Conservation (phyloP, 2,888 invertebrate species). For the Rhamphomyia laevipes region DNA sequence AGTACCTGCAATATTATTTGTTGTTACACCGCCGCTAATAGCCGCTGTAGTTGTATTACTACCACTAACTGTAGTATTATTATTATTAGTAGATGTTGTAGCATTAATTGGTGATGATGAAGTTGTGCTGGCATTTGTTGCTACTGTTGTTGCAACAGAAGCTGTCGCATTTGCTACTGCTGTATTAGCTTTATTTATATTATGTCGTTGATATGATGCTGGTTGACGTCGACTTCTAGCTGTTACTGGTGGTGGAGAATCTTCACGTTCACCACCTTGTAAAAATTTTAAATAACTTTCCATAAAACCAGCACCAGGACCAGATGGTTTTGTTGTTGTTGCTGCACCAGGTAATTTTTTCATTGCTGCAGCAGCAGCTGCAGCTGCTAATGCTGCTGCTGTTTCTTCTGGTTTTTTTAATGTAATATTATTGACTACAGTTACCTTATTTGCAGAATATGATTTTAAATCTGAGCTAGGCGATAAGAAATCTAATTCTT, state of each 20-base stretch:
- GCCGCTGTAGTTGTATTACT: neutral
- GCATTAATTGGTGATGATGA: neutral
- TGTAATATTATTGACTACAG: slow-evolving; percentile 10
- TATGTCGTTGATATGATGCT: slow-evolving; percentile 1
- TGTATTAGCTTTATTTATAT: neutral
- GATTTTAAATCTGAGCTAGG: slow-evolving; percentile 36
- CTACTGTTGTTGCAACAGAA: slow-evolving; percentile 36
- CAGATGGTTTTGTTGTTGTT: slow-evolving; percentile 47
- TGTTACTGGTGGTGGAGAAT: slow-evolving; percentile 60
- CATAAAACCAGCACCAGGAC: slow-evolving; percentile 68
- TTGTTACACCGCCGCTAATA: slow-evolving; percentile 16
- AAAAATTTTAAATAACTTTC: slow-evolving; percentile 77
- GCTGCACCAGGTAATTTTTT: slow-evolving; percentile 40
- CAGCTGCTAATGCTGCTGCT: slow-evolving; percentile 26
- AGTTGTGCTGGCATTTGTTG: slow-evolving; percentile 40
- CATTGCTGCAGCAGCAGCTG: slow-evolving; percentile 26
- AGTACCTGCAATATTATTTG: slow-evolving; percentile 19
- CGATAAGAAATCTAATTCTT: slow-evolving; percentile 71
- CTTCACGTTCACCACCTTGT: slow-evolving; percentile 64
- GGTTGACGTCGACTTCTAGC: slow-evolving; percentile 42
- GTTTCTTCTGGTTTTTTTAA: slow-evolving; percentile 9
- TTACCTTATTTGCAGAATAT: slow-evolving; percentile 17
- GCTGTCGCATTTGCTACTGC: slow-evolving; percentile 37
- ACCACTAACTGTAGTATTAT: neutral
- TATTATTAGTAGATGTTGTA: neutral